These are phyloP conservation scores for Leptoteleia sp. DNA, from an alignment of 1,140 invertebrate genomes.

Conservation along the genomic window DNA sequence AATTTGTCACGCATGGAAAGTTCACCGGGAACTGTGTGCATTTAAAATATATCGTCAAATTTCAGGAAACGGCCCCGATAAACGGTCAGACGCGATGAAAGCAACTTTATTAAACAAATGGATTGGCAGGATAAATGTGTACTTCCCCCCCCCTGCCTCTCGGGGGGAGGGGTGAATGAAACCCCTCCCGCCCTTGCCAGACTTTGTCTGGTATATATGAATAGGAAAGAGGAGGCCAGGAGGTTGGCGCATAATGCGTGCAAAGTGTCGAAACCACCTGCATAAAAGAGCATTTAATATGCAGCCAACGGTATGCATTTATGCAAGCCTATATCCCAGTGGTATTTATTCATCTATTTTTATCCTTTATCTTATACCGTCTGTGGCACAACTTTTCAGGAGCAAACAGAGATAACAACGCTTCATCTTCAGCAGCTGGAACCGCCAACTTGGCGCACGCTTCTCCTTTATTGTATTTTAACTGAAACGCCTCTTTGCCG, in stretches of 20 bases:
- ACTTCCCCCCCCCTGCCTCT: too few relatives aligned
- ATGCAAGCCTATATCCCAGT: conserved; percentile 34
- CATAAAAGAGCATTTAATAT: conserved; percentile 54
- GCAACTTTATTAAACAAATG: too few relatives aligned
- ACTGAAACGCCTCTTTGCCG: conserved; percentile 63
- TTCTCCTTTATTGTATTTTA: conserved; percentile 63
- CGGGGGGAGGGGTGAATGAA: too few relatives aligned
- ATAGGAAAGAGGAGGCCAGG: conserved; percentile 1
- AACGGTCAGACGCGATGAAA: too few relatives aligned
- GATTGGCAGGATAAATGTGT: too few relatives aligned
- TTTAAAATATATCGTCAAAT: too few relatives aligned
- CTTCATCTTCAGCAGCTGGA: conserved; percentile 63
- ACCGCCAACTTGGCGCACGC: conserved; percentile 44
- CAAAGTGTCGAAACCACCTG: conserved; percentile 53
- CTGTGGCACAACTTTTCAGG: conserved; percentile 47
- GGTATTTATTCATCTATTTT: conserved; percentile 53
- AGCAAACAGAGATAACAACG: conserved; percentile 59
- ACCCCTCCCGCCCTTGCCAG: too few relatives aligned
- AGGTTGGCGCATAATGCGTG: conserved; percentile 26
- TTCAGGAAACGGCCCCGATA: too few relatives aligned
- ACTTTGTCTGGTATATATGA: too few relatives aligned
- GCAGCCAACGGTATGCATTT: conserved; percentile 36
- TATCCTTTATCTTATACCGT: conserved; percentile 41
- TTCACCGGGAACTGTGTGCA: too few relatives aligned
- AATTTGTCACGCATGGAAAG: too few relatives aligned